A percentile compares a stretch with the other conserved stretches of the same genome.
Conservation (phyloP, 2,888 invertebrate genomes). For the Drosophila anomalipes region DNA sequence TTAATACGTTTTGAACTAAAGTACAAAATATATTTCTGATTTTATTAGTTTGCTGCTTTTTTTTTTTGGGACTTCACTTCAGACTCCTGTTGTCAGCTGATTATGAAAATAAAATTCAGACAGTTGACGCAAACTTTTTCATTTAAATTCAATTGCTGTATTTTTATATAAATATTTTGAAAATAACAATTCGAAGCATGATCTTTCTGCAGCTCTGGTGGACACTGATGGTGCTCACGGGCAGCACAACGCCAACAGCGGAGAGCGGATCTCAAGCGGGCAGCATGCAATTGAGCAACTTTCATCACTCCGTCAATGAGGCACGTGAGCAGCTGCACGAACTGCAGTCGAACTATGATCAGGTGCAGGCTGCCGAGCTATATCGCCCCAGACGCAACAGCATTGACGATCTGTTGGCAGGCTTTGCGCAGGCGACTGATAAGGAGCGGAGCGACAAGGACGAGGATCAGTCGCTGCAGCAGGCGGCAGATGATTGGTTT, state of each 20-base stretch:
- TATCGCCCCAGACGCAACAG: slow-evolving; percentile 64
- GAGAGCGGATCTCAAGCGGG: background rate
- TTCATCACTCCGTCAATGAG: slow-evolving; percentile 62
- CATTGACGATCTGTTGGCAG: slow-evolving; percentile 71
- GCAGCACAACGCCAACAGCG: slow-evolving; percentile 1
- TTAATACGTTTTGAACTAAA: background rate
- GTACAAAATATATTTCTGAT: background rate
- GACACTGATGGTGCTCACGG: slow-evolving; percentile 58
- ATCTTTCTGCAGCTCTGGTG: slow-evolving; percentile 68
- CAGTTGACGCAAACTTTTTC: slow-evolving; percentile 43
- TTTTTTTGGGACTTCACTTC: too few species aligned
- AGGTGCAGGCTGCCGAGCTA: slow-evolving; percentile 28
- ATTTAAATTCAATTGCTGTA: slow-evolving; percentile 32
- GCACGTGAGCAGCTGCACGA: slow-evolving; percentile 55
- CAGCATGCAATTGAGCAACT: slow-evolving; percentile 57
- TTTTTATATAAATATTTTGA: slow-evolving; percentile 28
- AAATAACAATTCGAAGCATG: slow-evolving; percentile 40
- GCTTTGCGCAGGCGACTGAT: slow-evolving; percentile 47
- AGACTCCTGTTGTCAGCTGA: slow-evolving; percentile 53
- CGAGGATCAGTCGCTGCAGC: slow-evolving; percentile 40
- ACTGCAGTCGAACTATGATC: slow-evolving; percentile 33
- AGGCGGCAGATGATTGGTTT: slow-evolving; percentile 71
- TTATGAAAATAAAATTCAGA: slow-evolving; percentile 44
- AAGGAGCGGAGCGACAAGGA: slow-evolving; percentile 24
- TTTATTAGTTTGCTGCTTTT: background rate